phyloP scores from a whole-genome alignment of 2,797 vertebrate species.

The Catamblyrhynchus diadema region DNA sequence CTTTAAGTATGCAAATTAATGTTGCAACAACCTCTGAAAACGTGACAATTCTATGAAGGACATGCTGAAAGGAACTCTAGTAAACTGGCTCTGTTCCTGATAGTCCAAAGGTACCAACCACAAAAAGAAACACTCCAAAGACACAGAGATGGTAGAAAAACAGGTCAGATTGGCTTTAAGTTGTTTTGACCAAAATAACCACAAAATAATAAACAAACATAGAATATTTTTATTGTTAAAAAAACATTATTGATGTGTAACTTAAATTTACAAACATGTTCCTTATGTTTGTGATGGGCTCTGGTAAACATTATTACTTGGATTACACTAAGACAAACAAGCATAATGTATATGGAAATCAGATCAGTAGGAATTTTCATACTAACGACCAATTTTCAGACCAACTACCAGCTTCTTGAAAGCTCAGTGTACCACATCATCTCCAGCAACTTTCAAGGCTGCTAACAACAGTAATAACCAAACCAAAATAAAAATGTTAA shows the following conservation, averaged over 20 bases:
- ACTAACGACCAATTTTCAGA: not conserved
- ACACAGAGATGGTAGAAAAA: not conserved
- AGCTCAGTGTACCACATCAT: not conserved
- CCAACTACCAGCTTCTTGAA: not conserved
- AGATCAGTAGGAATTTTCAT: not conserved
- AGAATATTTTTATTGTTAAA: not conserved
- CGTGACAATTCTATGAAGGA: not conserved
- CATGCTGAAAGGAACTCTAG: not conserved
- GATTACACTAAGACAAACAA: not conserved
- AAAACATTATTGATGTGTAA: not conserved
- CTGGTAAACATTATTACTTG: not conserved
- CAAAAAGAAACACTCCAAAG: not conserved
- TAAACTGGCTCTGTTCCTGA: not conserved
- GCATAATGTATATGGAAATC: not conserved
- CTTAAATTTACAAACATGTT: not conserved
- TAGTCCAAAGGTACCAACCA: not conserved
- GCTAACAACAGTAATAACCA: not conserved
- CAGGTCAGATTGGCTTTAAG: not conserved
- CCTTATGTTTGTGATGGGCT: not conserved
- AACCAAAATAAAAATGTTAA: not conserved
- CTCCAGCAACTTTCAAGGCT: not conserved
- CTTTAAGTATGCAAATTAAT: not conserved
- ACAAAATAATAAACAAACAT: not conserved
- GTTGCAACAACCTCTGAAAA: not conserved
- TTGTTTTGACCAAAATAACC: not conserved